These are phyloP conservation scores for Andrena trimmerana DNA, from an alignment of 2,888 invertebrate species.

Conservation along the genomic window DNA sequence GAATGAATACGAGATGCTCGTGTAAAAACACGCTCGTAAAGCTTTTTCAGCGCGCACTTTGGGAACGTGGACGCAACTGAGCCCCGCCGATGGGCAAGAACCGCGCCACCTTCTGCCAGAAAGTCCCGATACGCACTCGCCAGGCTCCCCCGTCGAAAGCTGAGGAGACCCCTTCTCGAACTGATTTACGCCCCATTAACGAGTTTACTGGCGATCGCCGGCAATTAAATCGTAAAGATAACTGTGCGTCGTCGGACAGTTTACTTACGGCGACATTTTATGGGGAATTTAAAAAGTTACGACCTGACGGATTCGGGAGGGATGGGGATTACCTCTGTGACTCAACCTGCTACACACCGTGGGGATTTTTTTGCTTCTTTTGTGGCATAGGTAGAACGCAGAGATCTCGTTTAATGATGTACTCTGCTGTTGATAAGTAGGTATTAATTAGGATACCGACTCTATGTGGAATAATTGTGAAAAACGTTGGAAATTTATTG, in stretches of 20 bases:
- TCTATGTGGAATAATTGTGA: too few relatives aligned
- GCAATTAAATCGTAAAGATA: constrained; percentile 44
- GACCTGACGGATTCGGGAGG: constrained; percentile 2
- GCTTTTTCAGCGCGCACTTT: constrained; percentile 40
- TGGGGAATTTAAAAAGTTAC: constrained; percentile 38
- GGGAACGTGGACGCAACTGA: constrained; percentile 39
- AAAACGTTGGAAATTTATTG: too few relatives aligned
- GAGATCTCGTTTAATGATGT: too few relatives aligned
- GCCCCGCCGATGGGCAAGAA: constrained; percentile 22
- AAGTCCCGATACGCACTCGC: neutral
- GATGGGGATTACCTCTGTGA: neutral
- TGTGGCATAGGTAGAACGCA: too few relatives aligned
- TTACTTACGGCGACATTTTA: constrained; percentile 31
- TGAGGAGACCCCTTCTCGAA: neutral
- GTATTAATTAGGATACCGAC: too few relatives aligned
- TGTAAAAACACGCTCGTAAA: constrained; percentile 66
- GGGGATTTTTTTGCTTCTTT: too few relatives aligned
- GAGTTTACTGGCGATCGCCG: constrained; percentile 27
- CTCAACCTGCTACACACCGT: neutral
- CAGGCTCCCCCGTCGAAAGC: neutral
- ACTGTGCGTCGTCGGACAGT: neutral
- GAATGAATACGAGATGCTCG: constrained; percentile 60
- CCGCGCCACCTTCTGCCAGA: neutral
- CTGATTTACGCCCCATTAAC: constrained; percentile 53
- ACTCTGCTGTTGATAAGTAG: too few relatives aligned